A percentile compares a stretch with the other conserved stretches of the same genome.
Evolutionary conservation across 2,113 vertebrate genomes (phyloP).

Genomic region (Pedionomus torquatus): DNA sequence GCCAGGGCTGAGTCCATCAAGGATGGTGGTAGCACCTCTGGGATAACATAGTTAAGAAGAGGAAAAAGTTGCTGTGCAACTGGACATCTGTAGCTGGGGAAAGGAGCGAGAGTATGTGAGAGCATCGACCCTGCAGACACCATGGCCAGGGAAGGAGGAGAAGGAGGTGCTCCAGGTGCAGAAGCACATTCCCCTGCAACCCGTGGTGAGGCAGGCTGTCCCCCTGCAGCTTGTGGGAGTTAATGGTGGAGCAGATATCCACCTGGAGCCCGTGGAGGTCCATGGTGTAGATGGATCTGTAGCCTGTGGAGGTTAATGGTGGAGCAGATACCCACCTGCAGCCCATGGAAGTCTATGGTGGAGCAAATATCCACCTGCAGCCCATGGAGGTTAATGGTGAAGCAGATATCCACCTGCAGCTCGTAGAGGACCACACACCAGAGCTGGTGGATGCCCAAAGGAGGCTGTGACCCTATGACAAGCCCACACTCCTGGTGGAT

Average conservation of each 20-base stretch:
- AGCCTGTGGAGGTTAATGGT: neutral
- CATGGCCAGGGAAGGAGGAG: neutral
- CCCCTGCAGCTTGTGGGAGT: neutral
- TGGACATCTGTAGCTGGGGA: neutral
- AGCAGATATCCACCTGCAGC: neutral
- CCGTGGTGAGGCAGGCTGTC: too few species aligned
- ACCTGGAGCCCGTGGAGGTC: neutral
- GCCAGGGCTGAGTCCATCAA: neutral
- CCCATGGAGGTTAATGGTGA: too few species aligned
- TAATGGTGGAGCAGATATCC: neutral
- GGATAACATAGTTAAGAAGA: neutral
- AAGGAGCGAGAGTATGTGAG: neutral
- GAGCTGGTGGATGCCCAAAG: neutral
- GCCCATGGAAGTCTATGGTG: too few species aligned
- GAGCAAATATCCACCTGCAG: neutral
- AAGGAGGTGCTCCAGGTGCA: neutral
- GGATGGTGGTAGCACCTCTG: accelerated
- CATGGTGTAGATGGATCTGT: neutral
- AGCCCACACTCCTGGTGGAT: accelerated
- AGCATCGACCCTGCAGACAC: neutral
- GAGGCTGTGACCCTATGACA: neutral
- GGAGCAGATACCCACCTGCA: neutral
- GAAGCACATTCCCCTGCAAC: neutral
- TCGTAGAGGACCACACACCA: neutral
- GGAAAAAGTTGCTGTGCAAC: neutral